Conservation (phyloP, 2,113 vertebrate species). For the Brachypteracias leptosomus region DNA sequence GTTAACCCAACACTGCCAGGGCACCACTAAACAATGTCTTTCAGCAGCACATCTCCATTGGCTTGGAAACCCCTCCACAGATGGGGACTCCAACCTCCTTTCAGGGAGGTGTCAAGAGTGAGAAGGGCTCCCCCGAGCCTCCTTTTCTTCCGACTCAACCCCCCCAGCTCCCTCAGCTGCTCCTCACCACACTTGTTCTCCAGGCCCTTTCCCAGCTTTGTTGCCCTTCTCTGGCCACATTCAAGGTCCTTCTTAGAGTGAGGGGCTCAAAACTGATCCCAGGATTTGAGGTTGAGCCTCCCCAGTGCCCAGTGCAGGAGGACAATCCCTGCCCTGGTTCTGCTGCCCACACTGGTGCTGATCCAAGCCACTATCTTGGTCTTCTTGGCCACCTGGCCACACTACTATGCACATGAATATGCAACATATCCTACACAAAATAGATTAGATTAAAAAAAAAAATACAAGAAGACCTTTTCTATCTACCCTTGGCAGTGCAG, state of each 20-base stretch:
- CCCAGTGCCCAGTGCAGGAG: no score
- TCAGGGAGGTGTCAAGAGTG: neutral
- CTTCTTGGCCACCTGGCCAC: neutral
- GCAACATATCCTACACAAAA: neutral
- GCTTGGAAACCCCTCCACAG: neutral
- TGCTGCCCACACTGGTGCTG: neutral
- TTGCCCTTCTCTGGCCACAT: neutral
- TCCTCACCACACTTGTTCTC: neutral
- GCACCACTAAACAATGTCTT: neutral
- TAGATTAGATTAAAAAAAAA: neutral
- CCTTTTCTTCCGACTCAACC: neutral
- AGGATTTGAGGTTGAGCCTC: neutral
- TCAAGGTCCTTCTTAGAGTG: neutral
- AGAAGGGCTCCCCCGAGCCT: neutral
- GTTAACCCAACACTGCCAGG: neutral
- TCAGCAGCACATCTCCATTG: neutral
- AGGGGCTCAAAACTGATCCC: neutral
- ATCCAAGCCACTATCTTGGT: neutral
- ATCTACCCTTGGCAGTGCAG: neutral
- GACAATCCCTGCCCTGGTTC: neutral
- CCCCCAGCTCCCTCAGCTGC: neutral
- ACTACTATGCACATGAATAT: neutral
- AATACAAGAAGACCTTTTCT: neutral
- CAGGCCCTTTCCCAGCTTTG: no score
- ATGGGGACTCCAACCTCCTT: neutral